phyloP scores from a whole-genome alignment of 2,888 invertebrate species.

The Phalera bucephala region DNA sequence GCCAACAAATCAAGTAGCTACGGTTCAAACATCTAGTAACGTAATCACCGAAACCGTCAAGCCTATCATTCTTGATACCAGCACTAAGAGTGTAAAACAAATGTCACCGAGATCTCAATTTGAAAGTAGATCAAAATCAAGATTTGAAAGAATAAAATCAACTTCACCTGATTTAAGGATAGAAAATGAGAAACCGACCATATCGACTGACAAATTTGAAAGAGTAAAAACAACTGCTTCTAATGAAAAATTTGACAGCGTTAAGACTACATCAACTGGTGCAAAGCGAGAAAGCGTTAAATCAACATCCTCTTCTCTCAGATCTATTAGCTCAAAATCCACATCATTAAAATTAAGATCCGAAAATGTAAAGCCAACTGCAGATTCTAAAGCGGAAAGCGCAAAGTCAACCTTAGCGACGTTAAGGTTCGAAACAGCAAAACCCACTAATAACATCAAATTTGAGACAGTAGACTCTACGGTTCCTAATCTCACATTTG shows the following conservation, averaged over 20 bases:
- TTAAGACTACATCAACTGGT: neutral
- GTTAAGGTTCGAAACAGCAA: neutral
- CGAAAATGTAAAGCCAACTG: neutral
- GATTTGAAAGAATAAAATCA: neutral
- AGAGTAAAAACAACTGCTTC: neutral
- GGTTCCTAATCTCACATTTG: neutral
- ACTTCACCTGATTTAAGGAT: neutral
- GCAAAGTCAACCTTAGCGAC: neutral
- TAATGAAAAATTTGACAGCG: neutral
- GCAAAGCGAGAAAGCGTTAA: neutral
- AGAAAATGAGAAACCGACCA: neutral
- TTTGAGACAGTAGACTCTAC: neutral
- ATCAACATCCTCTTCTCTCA: neutral
- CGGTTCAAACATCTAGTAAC: slow-evolving; percentile 4
- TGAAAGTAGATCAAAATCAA: neutral
- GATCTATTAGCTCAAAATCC: neutral
- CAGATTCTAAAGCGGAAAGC: neutral
- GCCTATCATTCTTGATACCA: neutral
- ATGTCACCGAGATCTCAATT: neutral
- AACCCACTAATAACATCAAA: neutral
- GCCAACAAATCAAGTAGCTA: slow-evolving; percentile 10
- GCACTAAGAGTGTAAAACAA: neutral
- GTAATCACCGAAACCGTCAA: neutral
- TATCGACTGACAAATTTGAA: neutral
- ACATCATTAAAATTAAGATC: neutral